Percentiles rank a stretch among this genome's conserved stretches.
These are phyloP conservation scores for Nephrotoma guestfalica DNA, from an alignment of 2,888 invertebrate genomes.

Conservation along the genomic window DNA sequence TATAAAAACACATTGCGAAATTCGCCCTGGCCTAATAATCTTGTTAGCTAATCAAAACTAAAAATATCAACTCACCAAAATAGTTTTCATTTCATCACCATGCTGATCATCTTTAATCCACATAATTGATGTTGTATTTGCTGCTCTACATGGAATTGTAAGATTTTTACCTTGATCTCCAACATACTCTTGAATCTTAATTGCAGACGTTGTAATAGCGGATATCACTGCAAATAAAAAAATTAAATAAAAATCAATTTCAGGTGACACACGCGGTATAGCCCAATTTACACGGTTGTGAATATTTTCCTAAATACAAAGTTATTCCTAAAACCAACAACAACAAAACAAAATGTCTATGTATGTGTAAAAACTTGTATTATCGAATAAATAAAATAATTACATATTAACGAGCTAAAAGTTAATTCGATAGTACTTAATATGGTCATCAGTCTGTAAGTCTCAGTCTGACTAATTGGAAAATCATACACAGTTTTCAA, in stretches of 20 bases:
- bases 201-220: constrained; percentile 26
- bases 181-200: constrained; percentile 25
- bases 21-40: too few relatives aligned
- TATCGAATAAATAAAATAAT: too few relatives aligned
- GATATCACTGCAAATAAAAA: constrained; percentile 24
- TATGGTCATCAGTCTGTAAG: too few relatives aligned
- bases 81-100: background rate
- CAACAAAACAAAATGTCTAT: too few relatives aligned
- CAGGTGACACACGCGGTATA: background rate
- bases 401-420: too few relatives aligned
- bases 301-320: too few relatives aligned
- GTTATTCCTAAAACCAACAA: too few relatives aligned
- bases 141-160: constrained; percentile 29
- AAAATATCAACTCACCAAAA: background rate
- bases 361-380: too few relatives aligned
- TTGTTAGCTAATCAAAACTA: background rate
- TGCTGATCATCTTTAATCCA: constrained; percentile 26
- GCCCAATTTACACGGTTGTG: background rate
- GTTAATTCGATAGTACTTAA: too few relatives aligned
- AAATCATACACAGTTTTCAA: too few relatives aligned
- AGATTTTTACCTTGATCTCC: constrained; percentile 31
- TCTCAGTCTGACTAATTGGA: too few relatives aligned
- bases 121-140: constrained; percentile 21
- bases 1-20: too few relatives aligned
- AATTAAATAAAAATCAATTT: constrained; percentile 2